A percentile compares a stretch with the other conserved stretches of the same genome.
Conservation (phyloP, 2,797 vertebrate species). For the Sarcoramphus papa region DNA sequence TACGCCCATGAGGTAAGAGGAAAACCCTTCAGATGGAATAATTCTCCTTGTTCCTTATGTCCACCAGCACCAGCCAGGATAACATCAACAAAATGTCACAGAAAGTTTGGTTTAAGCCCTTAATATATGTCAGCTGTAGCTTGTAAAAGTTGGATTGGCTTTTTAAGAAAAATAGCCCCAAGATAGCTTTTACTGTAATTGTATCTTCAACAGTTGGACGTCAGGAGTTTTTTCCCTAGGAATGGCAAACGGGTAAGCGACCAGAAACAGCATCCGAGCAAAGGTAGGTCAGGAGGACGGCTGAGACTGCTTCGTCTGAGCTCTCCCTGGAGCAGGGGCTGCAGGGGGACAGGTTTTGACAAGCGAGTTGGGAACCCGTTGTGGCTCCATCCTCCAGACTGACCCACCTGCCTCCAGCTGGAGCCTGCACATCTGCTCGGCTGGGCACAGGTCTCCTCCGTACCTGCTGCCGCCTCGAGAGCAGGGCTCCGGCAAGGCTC, state of each 20-base stretch:
- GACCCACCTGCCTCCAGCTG: background rate
- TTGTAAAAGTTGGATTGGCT: slow-evolving; percentile 31
- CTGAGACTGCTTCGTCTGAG: background rate
- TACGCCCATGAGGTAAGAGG: background rate
- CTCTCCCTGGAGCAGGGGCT: background rate
- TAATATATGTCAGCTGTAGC: slow-evolving; percentile 49
- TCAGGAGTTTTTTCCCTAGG: background rate
- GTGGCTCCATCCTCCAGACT: background rate
- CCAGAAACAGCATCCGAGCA: background rate
- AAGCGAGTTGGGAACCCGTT: background rate
- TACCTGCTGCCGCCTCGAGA: background rate
- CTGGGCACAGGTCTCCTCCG: background rate
- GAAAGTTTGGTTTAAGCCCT: slow-evolving; percentile 42
- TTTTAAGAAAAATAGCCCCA: slow-evolving; percentile 43
- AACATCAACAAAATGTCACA: slow-evolving; percentile 43
- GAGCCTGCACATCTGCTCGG: background rate
- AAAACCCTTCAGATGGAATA: slow-evolving; percentile 1
- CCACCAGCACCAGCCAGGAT: slow-evolving; percentile 2
- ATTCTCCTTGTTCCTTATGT: background rate
- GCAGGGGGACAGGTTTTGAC: background rate
- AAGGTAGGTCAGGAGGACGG: background rate
- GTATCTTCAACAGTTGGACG: background rate
- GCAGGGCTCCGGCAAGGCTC: background rate
- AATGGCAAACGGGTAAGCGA: background rate
- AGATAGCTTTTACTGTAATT: slow-evolving; percentile 23